These are phyloP conservation scores for Amphipoea lucens DNA, from an alignment of 2,888 invertebrate species.

Conservation along the genomic window DNA sequence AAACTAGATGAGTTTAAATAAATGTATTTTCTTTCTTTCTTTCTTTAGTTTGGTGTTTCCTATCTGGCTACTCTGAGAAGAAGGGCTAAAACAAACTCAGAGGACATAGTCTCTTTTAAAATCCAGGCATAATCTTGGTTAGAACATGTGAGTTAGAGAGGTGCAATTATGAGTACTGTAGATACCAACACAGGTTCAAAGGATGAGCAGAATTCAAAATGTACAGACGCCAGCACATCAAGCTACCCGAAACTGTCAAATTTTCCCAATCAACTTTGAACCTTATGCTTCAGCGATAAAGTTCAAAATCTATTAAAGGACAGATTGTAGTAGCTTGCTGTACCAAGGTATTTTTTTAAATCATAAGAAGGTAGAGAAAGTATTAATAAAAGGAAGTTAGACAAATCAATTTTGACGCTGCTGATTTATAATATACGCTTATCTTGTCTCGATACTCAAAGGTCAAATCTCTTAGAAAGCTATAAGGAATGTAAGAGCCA, in stretches of 20 bases:
- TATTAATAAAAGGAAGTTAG: background rate
- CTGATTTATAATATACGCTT: background rate
- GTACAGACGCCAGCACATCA: no score
- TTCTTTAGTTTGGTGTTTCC: background rate
- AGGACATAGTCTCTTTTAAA: background rate
- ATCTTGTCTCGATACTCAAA: constrained; percentile 15
- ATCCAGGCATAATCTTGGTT: background rate
- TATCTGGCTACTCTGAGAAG: background rate
- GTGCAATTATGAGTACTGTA: background rate
- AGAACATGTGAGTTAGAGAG: background rate
- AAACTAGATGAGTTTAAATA: background rate
- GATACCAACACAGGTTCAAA: background rate
- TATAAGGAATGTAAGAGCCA: constrained; percentile 67
- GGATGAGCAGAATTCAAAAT: background rate
- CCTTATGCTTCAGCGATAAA: no score
- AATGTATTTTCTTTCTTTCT: no score
- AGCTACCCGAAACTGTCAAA: no score
- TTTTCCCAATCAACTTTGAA: no score
- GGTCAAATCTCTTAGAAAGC: constrained; percentile 60
- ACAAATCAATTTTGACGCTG: background rate
- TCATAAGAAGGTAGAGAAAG: background rate
- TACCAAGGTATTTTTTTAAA: background rate
- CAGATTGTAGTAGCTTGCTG: no score
- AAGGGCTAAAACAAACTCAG: background rate
- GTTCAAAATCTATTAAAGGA: no score